Conservation (phyloP, 2,888 invertebrate genomes). For the Alloscopus bannaensis region DNA sequence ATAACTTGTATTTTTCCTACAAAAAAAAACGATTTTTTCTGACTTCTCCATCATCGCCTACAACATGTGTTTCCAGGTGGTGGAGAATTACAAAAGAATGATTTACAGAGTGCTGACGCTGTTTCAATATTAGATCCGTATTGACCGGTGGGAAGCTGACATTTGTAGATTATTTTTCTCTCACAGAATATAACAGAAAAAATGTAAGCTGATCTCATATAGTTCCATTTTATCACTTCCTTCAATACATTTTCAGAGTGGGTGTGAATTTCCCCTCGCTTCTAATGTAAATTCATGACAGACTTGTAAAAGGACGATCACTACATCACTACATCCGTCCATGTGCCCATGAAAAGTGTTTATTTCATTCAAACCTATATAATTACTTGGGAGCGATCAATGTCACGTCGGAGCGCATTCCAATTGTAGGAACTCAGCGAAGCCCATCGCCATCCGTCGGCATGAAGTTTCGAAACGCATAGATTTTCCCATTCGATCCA, state of each 20-base stretch:
- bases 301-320: too few species aligned
- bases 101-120: background rate
- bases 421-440: too few species aligned
- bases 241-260: background rate
- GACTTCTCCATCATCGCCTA: background rate
- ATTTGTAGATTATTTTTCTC: background rate
- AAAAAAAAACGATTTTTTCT: slow-evolving; percentile 2
- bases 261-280: background rate
- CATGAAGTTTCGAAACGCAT: too few species aligned
- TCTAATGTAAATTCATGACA: background rate
- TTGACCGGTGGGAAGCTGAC: background rate
- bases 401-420: too few species aligned
- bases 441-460: too few species aligned
- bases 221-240: background rate
- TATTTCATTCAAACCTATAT: too few species aligned
- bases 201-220: background rate
- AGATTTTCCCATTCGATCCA: too few species aligned
- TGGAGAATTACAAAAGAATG: background rate
- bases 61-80: too few species aligned
- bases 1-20: background rate
- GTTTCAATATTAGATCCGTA: background rate
- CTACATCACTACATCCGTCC: too few species aligned
- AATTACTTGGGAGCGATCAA: too few species aligned
- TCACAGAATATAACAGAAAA: background rate
- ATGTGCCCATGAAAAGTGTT: too few species aligned